These are phyloP conservation scores for Leguminivora glycinivorella DNA, from an alignment of 1,140 invertebrate genomes.

Conservation along the genomic window DNA sequence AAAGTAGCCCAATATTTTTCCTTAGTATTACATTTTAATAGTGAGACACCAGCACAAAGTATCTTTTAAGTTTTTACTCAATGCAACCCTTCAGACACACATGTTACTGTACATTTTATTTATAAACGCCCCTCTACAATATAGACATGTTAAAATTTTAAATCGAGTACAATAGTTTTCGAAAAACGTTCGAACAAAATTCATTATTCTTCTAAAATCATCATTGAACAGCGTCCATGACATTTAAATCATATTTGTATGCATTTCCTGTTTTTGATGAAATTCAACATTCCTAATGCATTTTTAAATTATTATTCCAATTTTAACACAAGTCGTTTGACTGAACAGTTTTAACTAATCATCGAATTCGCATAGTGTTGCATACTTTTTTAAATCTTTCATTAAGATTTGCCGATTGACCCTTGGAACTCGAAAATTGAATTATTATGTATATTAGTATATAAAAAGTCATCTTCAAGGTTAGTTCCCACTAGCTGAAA, in stretches of 20 bases:
- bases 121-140: slow-evolving; percentile 4
- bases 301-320: neutral
- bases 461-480: neutral
- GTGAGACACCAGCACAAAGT: slow-evolving; percentile 3
- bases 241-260: slow-evolving; percentile 44
- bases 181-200: slow-evolving; percentile 29
- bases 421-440: neutral
- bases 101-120: slow-evolving; percentile 4
- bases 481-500: neutral
- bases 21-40: neutral
- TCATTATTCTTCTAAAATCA: slow-evolving; percentile 31
- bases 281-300: slow-evolving; percentile 22
- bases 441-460: neutral
- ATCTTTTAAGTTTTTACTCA: neutral
- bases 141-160: slow-evolving; percentile 30
- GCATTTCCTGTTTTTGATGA: slow-evolving; percentile 19
- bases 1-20: neutral
- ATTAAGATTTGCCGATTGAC: neutral
- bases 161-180: slow-evolving; percentile 40
- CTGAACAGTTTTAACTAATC: slow-evolving; percentile 6
- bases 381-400: neutral
- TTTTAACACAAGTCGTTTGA: slow-evolving; percentile 12
- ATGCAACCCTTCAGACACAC: slow-evolving; percentile 6
- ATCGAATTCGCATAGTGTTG: neutral
- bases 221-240: slow-evolving; percentile 33